Evolutionary conservation across 2,888 invertebrate genomes (phyloP).

Genomic region (Andrena flavipes): DNA sequence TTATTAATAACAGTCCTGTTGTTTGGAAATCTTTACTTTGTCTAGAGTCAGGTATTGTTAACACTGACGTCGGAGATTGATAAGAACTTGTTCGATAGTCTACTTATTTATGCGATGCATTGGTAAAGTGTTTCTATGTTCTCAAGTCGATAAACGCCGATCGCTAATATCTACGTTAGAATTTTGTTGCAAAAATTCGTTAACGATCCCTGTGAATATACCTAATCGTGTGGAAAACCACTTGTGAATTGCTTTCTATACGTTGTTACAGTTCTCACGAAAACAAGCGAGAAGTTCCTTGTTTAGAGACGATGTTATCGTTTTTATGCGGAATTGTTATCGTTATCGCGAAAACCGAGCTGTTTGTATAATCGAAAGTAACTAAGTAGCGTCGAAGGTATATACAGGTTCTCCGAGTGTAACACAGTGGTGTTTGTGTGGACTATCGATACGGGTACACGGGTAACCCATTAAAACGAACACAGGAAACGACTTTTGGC

Average conservation of each 20-base stretch:
- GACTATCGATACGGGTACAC: constrained; percentile 44
- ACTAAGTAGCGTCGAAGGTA: constrained; percentile 10
- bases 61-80: too few species aligned
- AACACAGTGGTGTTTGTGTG: neutral
- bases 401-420: constrained; percentile 21
- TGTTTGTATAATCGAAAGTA: constrained; percentile 24
- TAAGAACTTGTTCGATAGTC: too few species aligned
- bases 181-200: too few species aligned
- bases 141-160: too few species aligned
- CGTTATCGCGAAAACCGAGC: constrained; percentile 38
- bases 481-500: constrained; percentile 55
- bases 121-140: too few species aligned
- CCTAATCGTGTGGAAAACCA: neutral
- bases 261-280: neutral
- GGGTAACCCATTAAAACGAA: constrained; percentile 51
- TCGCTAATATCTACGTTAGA: too few species aligned
- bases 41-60: too few species aligned
- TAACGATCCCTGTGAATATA: too few species aligned
- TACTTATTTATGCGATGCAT: too few species aligned
- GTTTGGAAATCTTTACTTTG: too few species aligned
- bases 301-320: constrained; percentile 20
- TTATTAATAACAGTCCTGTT: too few species aligned
- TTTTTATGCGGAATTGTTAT: constrained; percentile 35
- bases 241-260: neutral
- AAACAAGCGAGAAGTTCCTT: constrained; percentile 14